phyloP scores from a whole-genome alignment of 2,113 vertebrate genomes.

The Picathartes gymnocephalus region DNA sequence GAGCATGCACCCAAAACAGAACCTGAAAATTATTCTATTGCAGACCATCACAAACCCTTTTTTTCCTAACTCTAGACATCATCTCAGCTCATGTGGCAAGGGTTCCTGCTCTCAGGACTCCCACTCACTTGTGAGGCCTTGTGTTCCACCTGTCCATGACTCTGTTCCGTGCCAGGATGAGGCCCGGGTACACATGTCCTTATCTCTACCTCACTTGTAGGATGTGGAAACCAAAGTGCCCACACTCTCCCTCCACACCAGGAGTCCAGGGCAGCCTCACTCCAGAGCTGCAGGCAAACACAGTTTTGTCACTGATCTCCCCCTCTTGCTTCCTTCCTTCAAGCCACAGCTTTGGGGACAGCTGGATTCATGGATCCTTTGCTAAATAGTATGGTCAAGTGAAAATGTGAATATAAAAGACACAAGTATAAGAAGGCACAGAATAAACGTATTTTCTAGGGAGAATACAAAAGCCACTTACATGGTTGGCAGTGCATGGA shows the following conservation, averaged over 20 bases:
- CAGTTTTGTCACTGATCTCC: neutral
- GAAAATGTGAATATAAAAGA: neutral
- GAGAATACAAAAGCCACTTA: neutral
- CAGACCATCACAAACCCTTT: neutral
- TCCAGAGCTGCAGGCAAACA: neutral
- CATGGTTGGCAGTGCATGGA: neutral
- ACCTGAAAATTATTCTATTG: neutral
- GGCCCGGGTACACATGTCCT: accelerated
- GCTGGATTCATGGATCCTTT: neutral
- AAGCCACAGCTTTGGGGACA: neutral
- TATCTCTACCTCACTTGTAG: neutral
- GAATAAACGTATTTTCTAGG: neutral
- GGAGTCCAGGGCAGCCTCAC: neutral
- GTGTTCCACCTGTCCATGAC: neutral
- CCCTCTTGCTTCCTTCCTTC: neutral
- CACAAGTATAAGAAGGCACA: neutral
- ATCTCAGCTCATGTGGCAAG: neutral
- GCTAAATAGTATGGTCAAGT: neutral
- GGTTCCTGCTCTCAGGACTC: neutral
- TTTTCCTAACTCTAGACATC: neutral
- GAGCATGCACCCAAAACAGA: neutral
- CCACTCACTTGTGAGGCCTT: neutral
- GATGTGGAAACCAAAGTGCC: neutral
- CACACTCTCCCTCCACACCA: neutral
- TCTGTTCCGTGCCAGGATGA: neutral